Evolutionary conservation across 1,140 invertebrate genomes (phyloP).

Genomic region (Saccostrea glomerata): DNA sequence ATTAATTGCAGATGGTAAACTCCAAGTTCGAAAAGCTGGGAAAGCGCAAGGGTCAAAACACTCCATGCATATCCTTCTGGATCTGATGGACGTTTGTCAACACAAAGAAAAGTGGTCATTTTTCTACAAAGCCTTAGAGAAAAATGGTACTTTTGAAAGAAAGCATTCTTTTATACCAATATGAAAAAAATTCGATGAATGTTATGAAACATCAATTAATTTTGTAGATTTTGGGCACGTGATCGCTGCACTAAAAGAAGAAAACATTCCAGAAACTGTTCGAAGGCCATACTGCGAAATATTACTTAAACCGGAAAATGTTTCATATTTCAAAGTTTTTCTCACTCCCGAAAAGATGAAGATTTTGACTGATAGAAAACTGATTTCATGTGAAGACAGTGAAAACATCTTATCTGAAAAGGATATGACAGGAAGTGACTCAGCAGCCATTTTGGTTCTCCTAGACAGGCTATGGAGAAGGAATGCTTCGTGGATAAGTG

Average conservation of each 20-base stretch:
- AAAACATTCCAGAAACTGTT: neutral
- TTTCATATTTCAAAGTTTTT: neutral
- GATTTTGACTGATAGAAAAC: neutral
- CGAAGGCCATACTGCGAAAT: neutral
- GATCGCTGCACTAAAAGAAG: neutral
- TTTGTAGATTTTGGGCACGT: conserved; percentile 18
- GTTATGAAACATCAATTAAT: neutral
- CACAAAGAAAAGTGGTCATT: neutral
- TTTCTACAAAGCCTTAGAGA: neutral
- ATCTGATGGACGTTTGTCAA: neutral
- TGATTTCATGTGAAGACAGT: neutral
- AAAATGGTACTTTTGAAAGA: neutral
- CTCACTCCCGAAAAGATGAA: neutral
- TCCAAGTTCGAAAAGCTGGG: neutral
- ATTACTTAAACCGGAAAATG: conserved; percentile 13
- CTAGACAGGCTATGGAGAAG: neutral
- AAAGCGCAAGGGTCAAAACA: neutral
- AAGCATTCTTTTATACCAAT: neutral
- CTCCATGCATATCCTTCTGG: neutral
- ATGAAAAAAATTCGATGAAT: neutral
- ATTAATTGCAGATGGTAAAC: neutral
- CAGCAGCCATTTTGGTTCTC: neutral
- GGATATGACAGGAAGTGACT: neutral
- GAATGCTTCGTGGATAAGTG: neutral
- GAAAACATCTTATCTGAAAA: neutral